phyloP scores from a whole-genome alignment of 1,140 invertebrate species.

The Lordiphosa clarofinis region DNA sequence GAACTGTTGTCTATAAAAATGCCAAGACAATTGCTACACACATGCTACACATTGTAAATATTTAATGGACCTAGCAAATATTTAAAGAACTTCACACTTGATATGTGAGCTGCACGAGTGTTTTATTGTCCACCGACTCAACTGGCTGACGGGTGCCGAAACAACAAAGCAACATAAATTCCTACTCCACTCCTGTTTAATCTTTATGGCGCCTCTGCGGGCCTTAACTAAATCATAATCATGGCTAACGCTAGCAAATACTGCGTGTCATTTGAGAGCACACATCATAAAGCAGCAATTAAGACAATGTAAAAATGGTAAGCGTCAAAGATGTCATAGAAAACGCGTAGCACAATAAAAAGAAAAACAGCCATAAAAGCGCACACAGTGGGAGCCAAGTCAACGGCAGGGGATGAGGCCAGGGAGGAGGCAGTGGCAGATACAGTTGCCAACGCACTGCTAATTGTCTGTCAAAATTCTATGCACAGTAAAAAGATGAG shows the following conservation, averaged over 20 bases:
- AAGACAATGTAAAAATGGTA: constrained; percentile 74
- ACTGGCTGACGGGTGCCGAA: constrained; percentile 45
- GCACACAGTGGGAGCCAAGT: constrained; percentile 14
- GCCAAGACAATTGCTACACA: constrained; percentile 58
- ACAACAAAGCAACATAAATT: constrained; percentile 30
- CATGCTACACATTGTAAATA: constrained; percentile 70
- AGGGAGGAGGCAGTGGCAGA: constrained; percentile 5
- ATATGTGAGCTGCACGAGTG: constrained; percentile 54
- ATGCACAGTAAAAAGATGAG: constrained; percentile 65
- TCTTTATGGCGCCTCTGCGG: constrained; percentile 60
- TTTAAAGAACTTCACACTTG: constrained; percentile 72
- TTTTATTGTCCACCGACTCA: constrained; percentile 29
- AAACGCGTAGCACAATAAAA: constrained; percentile 68
- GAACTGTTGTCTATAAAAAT: constrained; percentile 22
- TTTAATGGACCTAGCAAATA: constrained; percentile 64
- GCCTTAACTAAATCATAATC: constrained; percentile 72
- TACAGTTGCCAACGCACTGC: constrained; percentile 54
- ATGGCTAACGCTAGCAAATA: constrained; percentile 53
- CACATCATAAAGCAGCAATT: constrained; percentile 77
- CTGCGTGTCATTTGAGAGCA: constrained; percentile 72
- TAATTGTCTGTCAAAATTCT: constrained; percentile 76
- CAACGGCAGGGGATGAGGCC: background rate
- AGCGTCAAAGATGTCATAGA: constrained; percentile 75
- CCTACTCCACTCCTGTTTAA: constrained; percentile 58
- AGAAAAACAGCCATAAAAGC: constrained; percentile 65